A percentile compares a stretch with the other conserved stretches of the same genome.
These are phyloP conservation scores for Colinus virginianus DNA, from an alignment of 2,113 vertebrate genomes.

Conservation along the genomic window DNA sequence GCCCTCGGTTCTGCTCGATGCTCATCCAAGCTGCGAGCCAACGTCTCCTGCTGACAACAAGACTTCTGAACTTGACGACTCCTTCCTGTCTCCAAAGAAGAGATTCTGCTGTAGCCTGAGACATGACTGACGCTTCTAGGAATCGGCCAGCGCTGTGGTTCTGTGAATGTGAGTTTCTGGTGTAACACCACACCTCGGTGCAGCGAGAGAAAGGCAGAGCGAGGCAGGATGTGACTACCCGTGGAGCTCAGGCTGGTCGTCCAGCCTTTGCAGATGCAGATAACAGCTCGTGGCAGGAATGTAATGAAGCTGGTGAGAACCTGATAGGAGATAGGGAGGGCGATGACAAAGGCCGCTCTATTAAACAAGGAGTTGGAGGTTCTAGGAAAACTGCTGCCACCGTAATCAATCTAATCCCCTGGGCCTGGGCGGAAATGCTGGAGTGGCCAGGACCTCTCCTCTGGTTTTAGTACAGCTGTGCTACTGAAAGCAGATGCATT, in stretches of 20 bases:
- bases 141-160: not conserved
- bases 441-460: not conserved
- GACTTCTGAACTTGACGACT: not conserved
- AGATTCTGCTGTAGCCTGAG: not conserved
- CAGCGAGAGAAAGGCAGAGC: not conserved
- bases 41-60: not conserved
- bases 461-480: not conserved
- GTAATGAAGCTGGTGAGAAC: not conserved
- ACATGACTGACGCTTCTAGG: not conserved
- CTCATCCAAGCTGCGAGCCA: not conserved
- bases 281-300: not conserved
- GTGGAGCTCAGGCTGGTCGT: not conserved
- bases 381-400: not conserved
- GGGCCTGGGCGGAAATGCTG: not conserved
- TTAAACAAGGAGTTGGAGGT: not conserved
- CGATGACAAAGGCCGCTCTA: not conserved
- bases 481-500: not conserved
- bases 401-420: not conserved
- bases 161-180: conserved; percentile 26
- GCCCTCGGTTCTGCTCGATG: not conserved
- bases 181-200: not conserved
- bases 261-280: not conserved
- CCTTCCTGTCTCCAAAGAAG: not conserved
- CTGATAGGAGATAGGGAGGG: not conserved
- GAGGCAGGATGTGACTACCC: not conserved